Base-by-base conservation (phyloP, 1,140 invertebrate genomes). In the Drosophila punjabiensis region DNA sequence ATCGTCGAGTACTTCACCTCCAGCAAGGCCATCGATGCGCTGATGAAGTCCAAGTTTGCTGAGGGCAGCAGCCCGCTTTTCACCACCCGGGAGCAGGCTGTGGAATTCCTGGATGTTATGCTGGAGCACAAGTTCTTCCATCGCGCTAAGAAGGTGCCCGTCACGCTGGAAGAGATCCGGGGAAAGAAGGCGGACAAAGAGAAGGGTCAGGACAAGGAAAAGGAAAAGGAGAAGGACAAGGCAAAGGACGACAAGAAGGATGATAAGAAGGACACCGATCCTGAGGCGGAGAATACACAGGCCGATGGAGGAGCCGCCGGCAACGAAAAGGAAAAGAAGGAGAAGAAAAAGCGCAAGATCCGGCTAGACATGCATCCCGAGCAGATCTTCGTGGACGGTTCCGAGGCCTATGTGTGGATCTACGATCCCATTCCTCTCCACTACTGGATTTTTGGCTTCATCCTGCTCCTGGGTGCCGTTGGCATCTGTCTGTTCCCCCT, bases 391-490 rank as follows among this genome's bases (percentile, higher is more conserved):
- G 95, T 98, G 5, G 99, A 99, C 94, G 97, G 96, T 43, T 95
- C 96, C 37, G 98, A 99, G 94, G 97, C 99, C 5, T 99, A 99
- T 94, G 99, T 99, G 16, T 99, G 99, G 99, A 97, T 99, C 65
- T 99, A 99, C 94, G 99, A 99, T 93, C 99, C 99, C 6, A 98
- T 99, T 84, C 98, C 98, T 11, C 95, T 98, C 68, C 98, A 98
- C 94, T 99, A 99, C 92, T 99, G 98, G 96, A 94, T 99, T 76
- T 97, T 98, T 90, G 99, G 99, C 55, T 95, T 97, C 30, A 94
- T 98, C 0, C 95, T 99, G 68, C 97, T 99, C 24, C 94, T 99
- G 58, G 98, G 97, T 43, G 97, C 98, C 52, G 98, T 99, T 86
- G 97, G 96, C n/a, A 96, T 99, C 35, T 99, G 99, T 94, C 95